Percentiles rank a stretch among this genome's conserved stretches.
Evolutionary conservation across 1,140 invertebrate species (phyloP).

Genomic region (Sarcophaga peregrina): DNA sequence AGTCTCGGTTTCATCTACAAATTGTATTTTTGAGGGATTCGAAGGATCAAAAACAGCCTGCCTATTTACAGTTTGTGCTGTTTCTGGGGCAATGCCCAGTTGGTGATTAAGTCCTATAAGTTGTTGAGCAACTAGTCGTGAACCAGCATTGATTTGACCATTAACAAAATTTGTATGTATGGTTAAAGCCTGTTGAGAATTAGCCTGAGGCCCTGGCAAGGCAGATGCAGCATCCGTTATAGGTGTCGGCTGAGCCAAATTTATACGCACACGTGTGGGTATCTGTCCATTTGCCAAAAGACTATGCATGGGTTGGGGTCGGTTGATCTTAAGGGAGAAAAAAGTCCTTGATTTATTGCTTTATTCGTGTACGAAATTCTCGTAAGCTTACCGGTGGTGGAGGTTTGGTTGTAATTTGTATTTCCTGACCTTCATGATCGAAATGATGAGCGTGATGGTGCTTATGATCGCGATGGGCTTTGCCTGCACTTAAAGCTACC

Average conservation of each 20-base stretch:
- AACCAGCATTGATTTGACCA: conserved; percentile 71
- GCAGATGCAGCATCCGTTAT: conserved; percentile 50
- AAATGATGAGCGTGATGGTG: conserved; percentile 84
- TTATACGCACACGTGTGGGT: conserved; percentile 71
- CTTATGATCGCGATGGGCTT: conserved; percentile 85
- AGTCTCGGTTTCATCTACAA: conserved; percentile 69
- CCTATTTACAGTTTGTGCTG: conserved; percentile 29
- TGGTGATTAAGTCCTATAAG: conserved; percentile 53
- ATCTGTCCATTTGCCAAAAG: conserved; percentile 77
- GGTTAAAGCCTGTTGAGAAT: conserved; percentile 53
- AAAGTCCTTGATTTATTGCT: background rate
- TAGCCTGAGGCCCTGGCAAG: conserved; percentile 65
- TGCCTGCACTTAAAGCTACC: conserved; percentile 81
- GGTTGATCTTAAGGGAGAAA: conserved; percentile 59
- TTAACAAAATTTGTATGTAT: conserved; percentile 72
- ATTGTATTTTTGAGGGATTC: conserved; percentile 67
- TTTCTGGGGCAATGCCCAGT: conserved; percentile 3
- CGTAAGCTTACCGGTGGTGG: conserved; percentile 67
- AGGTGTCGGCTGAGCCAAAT: conserved; percentile 65
- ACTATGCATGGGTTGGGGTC: conserved; percentile 71
- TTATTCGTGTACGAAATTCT: background rate
- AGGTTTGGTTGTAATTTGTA: conserved; percentile 69
- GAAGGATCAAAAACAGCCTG: conserved; percentile 16
- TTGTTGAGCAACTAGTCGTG: conserved; percentile 71
- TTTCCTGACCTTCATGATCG: conserved; percentile 77